phyloP scores from a whole-genome alignment of 2,797 vertebrate genomes.

The Thripadectes ignobilis region DNA sequence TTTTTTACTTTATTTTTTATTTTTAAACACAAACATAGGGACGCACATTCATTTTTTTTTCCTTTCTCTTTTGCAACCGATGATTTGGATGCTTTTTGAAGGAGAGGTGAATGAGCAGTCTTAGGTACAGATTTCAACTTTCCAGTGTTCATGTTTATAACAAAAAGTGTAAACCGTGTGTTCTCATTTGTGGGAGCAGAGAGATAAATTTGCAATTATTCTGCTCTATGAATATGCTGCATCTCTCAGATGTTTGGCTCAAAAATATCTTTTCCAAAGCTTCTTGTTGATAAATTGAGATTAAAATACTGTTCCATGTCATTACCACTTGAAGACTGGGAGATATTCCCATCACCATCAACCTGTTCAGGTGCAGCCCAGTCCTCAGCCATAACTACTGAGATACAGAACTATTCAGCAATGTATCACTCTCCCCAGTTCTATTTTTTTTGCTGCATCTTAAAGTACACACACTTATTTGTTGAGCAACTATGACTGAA shows the following conservation, averaged over 20 bases:
- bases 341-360: background rate
- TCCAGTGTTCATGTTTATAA: background rate
- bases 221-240: background rate
- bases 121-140: background rate
- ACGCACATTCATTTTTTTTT: fast-evolving
- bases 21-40: background rate
- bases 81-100: background rate
- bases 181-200: background rate
- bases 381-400: background rate
- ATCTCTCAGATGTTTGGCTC: background rate
- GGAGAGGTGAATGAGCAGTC: background rate
- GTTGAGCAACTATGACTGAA: background rate
- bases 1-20: background rate
- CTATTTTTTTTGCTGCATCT: background rate
- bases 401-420: fast-evolving
- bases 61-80: background rate
- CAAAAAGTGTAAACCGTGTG: background rate
- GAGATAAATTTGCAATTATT: background rate
- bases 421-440: background rate
- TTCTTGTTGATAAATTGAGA: background rate
- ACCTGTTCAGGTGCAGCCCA: background rate
- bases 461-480: background rate
- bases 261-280: background rate
- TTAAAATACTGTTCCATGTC: background rate
- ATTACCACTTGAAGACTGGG: background rate